These are phyloP conservation scores for Anthonomus grandis DNA, from an alignment of 1,140 invertebrate genomes.

Conservation along the genomic window DNA sequence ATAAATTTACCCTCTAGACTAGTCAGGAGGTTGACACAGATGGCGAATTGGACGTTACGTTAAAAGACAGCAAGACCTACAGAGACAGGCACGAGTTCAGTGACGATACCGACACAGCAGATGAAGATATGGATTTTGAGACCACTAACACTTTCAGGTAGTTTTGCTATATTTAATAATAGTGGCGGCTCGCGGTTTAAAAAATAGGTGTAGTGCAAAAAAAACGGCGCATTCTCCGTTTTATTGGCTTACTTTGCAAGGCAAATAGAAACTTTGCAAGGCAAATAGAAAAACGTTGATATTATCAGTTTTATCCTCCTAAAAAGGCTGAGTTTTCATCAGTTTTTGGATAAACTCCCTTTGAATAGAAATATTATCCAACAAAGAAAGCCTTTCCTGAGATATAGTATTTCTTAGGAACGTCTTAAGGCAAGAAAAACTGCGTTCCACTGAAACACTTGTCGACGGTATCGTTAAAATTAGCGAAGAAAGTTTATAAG, in stretches of 20 bases:
- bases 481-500: no score
- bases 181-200: not conserved
- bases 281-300: not conserved
- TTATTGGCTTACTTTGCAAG: no score
- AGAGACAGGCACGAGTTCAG: conserved; percentile 21
- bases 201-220: not conserved
- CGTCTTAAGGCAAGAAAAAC: no score
- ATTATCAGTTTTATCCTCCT: not conserved
- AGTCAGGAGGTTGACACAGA: conserved; percentile 20
- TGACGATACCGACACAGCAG: conserved; percentile 40
- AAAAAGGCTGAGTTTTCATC: conserved; percentile 1
- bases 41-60: conserved; percentile 5
- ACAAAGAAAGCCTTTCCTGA: conserved; percentile 1
- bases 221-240: not conserved
- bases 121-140: conserved; percentile 33
- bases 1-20: no score
- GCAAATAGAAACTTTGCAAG: no score
- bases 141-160: conserved; percentile 20
- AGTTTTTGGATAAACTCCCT: conserved; percentile 4
- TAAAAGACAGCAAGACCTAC: not conserved
- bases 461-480: no score
- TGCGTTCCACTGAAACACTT: no score
- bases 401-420: no score
- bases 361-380: not conserved
- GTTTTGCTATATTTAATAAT: no score